Evolutionary conservation across 2,888 invertebrate genomes (phyloP).

Genomic region (Lithophane socia): DNA sequence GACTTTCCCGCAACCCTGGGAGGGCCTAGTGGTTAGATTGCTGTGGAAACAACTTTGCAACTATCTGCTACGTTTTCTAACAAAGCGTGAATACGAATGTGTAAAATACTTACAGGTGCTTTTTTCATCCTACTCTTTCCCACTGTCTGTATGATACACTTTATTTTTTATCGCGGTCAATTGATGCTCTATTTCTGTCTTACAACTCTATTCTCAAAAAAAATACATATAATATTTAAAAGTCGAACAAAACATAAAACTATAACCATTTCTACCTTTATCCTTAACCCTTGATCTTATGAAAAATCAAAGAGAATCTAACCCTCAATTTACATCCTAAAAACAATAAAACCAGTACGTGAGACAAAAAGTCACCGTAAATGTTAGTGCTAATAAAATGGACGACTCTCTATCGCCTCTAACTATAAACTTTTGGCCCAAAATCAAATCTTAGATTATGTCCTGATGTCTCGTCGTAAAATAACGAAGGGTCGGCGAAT

Average conservation of each 20-base stretch:
- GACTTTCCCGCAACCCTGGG: too few relatives aligned
- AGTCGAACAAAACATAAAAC: conserved; percentile 26
- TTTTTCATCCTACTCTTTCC: too few relatives aligned
- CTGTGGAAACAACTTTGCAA: neutral
- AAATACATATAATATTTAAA: neutral
- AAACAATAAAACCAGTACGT: conserved; percentile 56
- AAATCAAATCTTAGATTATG: conserved; percentile 74
- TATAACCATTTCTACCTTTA: conserved; percentile 23
- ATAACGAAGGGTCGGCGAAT: conserved; percentile 77
- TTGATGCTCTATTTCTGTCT: neutral
- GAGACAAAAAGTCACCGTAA: conserved; percentile 46
- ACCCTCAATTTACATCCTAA: conserved; percentile 51
- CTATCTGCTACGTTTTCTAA: neutral
- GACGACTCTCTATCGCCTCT: conserved; percentile 48
- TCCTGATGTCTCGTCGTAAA: conserved; percentile 75
- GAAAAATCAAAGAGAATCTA: conserved; percentile 42
- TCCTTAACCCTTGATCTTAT: conserved; percentile 28
- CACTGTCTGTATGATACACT: too few relatives aligned
- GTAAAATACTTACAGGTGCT: neutral
- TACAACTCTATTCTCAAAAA: neutral
- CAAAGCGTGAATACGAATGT: neutral
- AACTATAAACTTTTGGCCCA: conserved; percentile 62
- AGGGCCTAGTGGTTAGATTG: too few relatives aligned
- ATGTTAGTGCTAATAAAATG: conserved; percentile 56
- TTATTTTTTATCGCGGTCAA: neutral